Percentiles rank a stretch among this genome's conserved stretches.
Evolutionary conservation across 1,140 invertebrate genomes (phyloP).

Genomic region (Drosophila kohkoa): DNA sequence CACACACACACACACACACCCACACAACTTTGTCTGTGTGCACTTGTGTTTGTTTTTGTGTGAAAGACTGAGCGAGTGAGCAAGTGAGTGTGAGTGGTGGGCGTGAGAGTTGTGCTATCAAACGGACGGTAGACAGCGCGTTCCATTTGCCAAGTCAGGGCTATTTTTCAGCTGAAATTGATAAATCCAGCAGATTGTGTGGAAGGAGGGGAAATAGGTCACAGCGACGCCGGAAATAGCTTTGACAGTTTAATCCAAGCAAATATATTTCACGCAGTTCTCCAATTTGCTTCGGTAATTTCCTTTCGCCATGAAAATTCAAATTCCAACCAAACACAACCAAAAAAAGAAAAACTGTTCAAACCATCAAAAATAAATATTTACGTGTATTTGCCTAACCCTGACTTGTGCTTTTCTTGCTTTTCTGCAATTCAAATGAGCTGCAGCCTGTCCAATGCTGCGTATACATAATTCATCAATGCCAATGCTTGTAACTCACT

Average conservation of each 20-base stretch:
- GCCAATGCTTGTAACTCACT: conserved; percentile 2
- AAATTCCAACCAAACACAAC: neutral
- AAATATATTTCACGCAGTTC: conserved; percentile 42
- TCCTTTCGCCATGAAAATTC: conserved; percentile 31
- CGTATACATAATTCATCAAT: conserved; percentile 44
- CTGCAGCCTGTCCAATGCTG: conserved; percentile 13
- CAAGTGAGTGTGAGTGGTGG: neutral
- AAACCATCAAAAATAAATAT: conserved; percentile 15
- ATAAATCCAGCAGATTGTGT: conserved; percentile 56
- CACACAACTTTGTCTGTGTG: no score
- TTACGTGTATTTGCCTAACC: conserved; percentile 9
- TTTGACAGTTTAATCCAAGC: conserved; percentile 65
- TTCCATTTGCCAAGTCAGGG: conserved; percentile 62
- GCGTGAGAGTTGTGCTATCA: conserved; percentile 19
- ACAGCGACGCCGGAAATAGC: conserved; percentile 62
- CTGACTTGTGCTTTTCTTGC: conserved; percentile 21
- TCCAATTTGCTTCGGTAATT: conserved; percentile 46
- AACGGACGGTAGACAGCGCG: conserved; percentile 24
- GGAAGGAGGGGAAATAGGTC: conserved; percentile 44
- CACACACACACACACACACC: conserved; percentile 10
- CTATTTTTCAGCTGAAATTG: conserved; percentile 67
- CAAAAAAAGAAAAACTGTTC: neutral
- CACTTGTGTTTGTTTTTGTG: no score
- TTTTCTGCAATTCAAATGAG: conserved; percentile 40
- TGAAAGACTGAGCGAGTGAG: neutral